These are phyloP conservation scores for Dendrolimus houi DNA, from an alignment of 2,888 invertebrate genomes.

Conservation along the genomic window DNA sequence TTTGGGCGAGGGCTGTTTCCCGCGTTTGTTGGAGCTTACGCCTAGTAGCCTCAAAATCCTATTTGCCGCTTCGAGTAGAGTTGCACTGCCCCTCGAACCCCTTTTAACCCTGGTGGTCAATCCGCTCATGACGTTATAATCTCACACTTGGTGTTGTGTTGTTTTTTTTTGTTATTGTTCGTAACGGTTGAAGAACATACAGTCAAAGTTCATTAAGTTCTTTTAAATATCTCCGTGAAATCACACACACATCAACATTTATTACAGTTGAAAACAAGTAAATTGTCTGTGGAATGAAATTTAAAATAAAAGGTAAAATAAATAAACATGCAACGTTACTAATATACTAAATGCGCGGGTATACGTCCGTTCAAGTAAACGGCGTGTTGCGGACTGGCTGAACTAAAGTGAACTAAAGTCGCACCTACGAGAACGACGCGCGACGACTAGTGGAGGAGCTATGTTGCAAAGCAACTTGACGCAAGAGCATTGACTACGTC, in stretches of 20 bases:
- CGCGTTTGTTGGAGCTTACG: slow-evolving; percentile 72
- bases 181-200: slow-evolving; percentile 49
- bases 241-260: slow-evolving; percentile 18
- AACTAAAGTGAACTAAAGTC: slow-evolving; percentile 1
- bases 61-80: slow-evolving; percentile 73
- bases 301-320: slow-evolving; percentile 33
- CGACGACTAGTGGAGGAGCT: no score
- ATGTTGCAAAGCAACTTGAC: slow-evolving; percentile 13
- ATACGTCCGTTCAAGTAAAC: slow-evolving; percentile 44
- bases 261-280: slow-evolving; percentile 17
- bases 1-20: slow-evolving; percentile 74
- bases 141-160: slow-evolving; percentile 46
- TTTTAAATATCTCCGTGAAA: slow-evolving; percentile 19
- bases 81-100: slow-evolving; percentile 74
- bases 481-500: slow-evolving; percentile 49
- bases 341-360: slow-evolving; percentile 25
- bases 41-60: slow-evolving; percentile 72
- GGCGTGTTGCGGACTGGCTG: slow-evolving; percentile 61
- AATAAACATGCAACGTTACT: slow-evolving; percentile 37
- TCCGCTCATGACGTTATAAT: slow-evolving; percentile 71
- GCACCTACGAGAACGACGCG: no score
- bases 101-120: slow-evolving; percentile 73
- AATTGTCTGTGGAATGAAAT: slow-evolving; percentile 42
- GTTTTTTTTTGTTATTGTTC: slow-evolving; percentile 52
- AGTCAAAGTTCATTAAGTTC: slow-evolving; percentile 59